Evolutionary conservation across 2,113 vertebrate species (phyloP).

Genomic region (Aphyosemion australe): DNA sequence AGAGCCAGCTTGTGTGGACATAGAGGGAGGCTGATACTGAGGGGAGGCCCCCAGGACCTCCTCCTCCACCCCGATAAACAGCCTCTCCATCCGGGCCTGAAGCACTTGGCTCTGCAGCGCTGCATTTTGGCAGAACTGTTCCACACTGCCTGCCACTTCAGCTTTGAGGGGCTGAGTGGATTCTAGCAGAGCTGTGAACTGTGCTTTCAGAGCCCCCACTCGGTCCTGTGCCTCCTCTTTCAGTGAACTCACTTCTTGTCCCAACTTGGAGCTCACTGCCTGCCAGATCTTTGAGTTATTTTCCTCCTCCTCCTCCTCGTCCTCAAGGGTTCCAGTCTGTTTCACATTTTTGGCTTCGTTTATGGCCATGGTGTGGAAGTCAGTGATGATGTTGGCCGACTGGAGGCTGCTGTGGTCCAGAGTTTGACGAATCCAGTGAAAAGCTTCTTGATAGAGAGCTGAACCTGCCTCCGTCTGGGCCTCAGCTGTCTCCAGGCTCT

Average conservation of each 20-base stretch:
- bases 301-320: conserved; percentile 61
- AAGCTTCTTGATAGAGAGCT: conserved; percentile 61
- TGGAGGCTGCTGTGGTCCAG: conserved; percentile 60
- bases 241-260: conserved; percentile 62
- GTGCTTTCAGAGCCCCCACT: conserved; percentile 25
- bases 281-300: conserved; percentile 63
- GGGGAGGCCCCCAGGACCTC: conserved; percentile 47
- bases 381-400: conserved; percentile 65
- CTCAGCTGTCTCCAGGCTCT: conserved; percentile 56
- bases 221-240: conserved; percentile 54
- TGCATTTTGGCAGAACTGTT: conserved; percentile 81
- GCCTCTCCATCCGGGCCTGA: conserved; percentile 74
- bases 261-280: conserved; percentile 77
- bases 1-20: conserved; percentile 40
- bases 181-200: conserved; percentile 34
- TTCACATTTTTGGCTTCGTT: conserved; percentile 77
- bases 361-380: conserved; percentile 76
- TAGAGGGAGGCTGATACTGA: neutral
- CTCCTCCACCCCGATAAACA: conserved; percentile 78
- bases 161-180: conserved; percentile 35
- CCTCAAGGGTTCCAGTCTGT: conserved; percentile 56
- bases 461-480: conserved; percentile 56
- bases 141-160: conserved; percentile 74
- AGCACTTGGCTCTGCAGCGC: conserved; percentile 78
- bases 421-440: conserved; percentile 64